Percentiles rank a stretch among this genome's conserved stretches.
These are phyloP conservation scores for Nothocercus julius DNA, from an alignment of 2,113 vertebrate species.

Conservation along the genomic window DNA sequence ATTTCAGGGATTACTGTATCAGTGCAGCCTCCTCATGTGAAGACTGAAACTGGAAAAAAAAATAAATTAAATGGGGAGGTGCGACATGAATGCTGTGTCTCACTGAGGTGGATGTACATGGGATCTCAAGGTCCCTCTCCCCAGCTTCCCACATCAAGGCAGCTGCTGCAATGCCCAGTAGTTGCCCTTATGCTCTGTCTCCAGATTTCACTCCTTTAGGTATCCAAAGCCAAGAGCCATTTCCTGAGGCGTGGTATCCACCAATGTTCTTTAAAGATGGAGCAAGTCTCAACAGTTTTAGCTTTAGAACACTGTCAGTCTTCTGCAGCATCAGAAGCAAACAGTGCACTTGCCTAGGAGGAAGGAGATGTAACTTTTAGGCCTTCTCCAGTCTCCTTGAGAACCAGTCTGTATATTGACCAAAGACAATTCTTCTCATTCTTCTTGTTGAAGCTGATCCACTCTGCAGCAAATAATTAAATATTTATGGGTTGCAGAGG, in stretches of 20 bases:
- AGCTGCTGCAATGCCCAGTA: neutral
- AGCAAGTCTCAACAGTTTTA: neutral
- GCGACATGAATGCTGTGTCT: neutral
- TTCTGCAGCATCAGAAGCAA: neutral
- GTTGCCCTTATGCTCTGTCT: neutral
- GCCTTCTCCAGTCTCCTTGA: neutral
- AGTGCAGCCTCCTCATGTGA: neutral
- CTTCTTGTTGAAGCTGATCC: neutral
- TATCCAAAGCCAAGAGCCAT: neutral
- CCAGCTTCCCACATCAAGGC: fast-evolving
- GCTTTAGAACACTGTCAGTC: neutral
- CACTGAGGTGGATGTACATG: neutral
- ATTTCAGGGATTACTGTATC: neutral
- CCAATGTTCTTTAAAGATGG: neutral
- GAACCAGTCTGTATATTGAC: neutral
- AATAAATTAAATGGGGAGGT: neutral
- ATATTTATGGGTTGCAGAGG: neutral
- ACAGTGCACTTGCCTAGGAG: neutral
- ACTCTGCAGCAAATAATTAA: neutral
- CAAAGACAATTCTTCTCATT: neutral
- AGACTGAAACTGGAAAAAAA: neutral
- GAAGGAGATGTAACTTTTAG: neutral
- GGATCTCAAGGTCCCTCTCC: neutral
- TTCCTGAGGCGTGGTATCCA: neutral
- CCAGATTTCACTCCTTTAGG: neutral